phyloP scores from a whole-genome alignment of 1,140 invertebrate genomes.

The Magallana angulata region DNA sequence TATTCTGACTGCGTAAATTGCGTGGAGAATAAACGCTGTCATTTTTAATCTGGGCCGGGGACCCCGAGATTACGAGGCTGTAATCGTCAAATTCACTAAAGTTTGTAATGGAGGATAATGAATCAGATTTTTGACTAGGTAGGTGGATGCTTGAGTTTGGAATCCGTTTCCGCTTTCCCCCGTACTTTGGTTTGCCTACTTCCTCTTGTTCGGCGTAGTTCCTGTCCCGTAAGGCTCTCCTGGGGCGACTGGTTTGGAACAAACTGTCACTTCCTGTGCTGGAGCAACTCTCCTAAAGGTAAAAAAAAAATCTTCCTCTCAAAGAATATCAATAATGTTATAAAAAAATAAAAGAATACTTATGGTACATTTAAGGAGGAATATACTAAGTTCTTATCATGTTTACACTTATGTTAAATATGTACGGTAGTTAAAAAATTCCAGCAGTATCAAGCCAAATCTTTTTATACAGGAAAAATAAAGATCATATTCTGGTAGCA shows the following conservation, averaged over 20 bases:
- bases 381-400: no score
- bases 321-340: no score
- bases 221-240: slow-evolving; percentile 54
- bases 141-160: neutral
- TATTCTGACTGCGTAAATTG: slow-evolving; percentile 20
- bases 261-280: slow-evolving; percentile 59
- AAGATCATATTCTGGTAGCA: no score
- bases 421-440: no score
- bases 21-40: slow-evolving; percentile 7
- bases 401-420: no score
- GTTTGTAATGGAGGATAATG: slow-evolving; percentile 46
- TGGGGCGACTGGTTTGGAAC: neutral
- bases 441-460: no score
- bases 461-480: no score
- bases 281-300: slow-evolving; percentile 54
- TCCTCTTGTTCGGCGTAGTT: slow-evolving; percentile 47
- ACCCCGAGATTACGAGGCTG: slow-evolving; percentile 65
- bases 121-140: slow-evolving; percentile 22
- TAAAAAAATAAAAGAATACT: no score
- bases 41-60: slow-evolving; percentile 48
- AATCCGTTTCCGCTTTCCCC: slow-evolving; percentile 49
- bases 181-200: neutral
- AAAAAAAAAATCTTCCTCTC: neutral
- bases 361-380: no score
- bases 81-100: slow-evolving; percentile 75